phyloP scores from a whole-genome alignment of 64 coral and sea anemone species.

The Montipora capricornis region DNA sequence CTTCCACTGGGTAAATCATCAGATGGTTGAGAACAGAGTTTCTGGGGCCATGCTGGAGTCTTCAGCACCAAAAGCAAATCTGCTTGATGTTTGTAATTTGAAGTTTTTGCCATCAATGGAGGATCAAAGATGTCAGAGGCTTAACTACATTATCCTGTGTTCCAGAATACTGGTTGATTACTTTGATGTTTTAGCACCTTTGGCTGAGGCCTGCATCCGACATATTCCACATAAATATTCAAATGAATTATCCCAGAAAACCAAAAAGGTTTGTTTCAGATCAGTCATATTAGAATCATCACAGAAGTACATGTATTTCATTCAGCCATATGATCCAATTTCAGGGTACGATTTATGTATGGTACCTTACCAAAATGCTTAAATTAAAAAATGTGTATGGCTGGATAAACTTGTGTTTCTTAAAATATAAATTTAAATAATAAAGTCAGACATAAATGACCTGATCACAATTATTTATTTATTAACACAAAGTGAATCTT shows the following conservation, averaged over 20 bases:
- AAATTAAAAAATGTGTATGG: not conserved
- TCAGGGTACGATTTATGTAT: not conserved
- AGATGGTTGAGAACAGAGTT: slow-evolving; percentile 44
- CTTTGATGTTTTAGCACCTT: slow-evolving; percentile 50
- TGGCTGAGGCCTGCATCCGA: slow-evolving; percentile 49
- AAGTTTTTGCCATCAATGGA: slow-evolving; percentile 67
- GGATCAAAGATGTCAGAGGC: slow-evolving; percentile 28
- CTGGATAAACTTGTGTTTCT: not conserved
- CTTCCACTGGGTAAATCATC: slow-evolving; percentile 68
- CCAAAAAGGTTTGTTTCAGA: slow-evolving; percentile 9
- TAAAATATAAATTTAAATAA: not conserved
- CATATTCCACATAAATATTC: slow-evolving; percentile 31
- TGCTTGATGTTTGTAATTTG: slow-evolving; percentile 58
- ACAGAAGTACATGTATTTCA: not conserved
- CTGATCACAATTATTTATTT: not conserved
- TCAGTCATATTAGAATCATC: not conserved
- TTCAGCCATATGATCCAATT: too few species aligned
- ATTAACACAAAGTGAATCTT: not conserved
- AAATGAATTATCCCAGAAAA: slow-evolving; percentile 49
- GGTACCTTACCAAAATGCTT: not conserved
- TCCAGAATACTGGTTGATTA: slow-evolving; percentile 55
- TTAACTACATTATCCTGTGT: slow-evolving; percentile 62
- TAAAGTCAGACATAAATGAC: not conserved
- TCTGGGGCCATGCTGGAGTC: slow-evolving; percentile 31
- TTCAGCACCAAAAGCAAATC: slow-evolving; percentile 57